Percentiles rank a stretch among this genome's conserved stretches.
phyloP scores from a whole-genome alignment of 2,797 vertebrate species.

The Poeciliopsis infans region DNA sequence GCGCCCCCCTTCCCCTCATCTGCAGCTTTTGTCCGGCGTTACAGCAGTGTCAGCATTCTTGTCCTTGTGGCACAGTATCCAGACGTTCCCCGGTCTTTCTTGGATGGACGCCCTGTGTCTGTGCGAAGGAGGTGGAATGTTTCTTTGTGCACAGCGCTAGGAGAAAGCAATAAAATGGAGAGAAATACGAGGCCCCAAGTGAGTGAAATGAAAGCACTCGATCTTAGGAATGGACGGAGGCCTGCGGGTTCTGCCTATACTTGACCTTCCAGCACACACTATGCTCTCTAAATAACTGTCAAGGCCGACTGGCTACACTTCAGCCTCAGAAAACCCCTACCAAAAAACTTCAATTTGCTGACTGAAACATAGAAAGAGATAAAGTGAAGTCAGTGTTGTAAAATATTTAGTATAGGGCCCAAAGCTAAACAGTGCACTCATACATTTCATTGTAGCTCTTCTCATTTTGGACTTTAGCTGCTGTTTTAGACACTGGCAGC shows the following conservation, averaged over 20 bases:
- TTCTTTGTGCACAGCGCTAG: conserved; percentile 74
- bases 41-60: conserved; percentile 74
- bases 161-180: conserved; percentile 77
- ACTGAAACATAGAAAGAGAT: conserved; percentile 46
- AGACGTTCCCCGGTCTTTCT: conserved; percentile 60
- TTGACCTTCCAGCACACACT: conserved; percentile 71
- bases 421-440: conserved; percentile 40
- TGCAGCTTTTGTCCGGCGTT: conserved; percentile 67
- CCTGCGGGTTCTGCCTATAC: conserved; percentile 64
- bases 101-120: conserved; percentile 66
- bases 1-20: conserved; percentile 41
- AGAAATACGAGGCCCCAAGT: conserved; percentile 75
- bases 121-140: conserved; percentile 72
- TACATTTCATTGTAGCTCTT: conserved; percentile 46
- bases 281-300: conserved; percentile 66
- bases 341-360: conserved; percentile 29
- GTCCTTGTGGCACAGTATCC: conserved; percentile 67
- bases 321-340: conserved; percentile 24
- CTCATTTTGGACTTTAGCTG: conserved; percentile 50
- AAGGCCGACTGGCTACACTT: conserved; percentile 52
- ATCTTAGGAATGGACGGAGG: conserved; percentile 69
- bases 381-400: conserved; percentile 51
- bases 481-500: conserved; percentile 48
- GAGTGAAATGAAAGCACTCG: conserved; percentile 78
- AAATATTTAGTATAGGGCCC: conserved; percentile 56